Conservation (phyloP, 2,888 invertebrate genomes). For the Anthophora plumipes region DNA sequence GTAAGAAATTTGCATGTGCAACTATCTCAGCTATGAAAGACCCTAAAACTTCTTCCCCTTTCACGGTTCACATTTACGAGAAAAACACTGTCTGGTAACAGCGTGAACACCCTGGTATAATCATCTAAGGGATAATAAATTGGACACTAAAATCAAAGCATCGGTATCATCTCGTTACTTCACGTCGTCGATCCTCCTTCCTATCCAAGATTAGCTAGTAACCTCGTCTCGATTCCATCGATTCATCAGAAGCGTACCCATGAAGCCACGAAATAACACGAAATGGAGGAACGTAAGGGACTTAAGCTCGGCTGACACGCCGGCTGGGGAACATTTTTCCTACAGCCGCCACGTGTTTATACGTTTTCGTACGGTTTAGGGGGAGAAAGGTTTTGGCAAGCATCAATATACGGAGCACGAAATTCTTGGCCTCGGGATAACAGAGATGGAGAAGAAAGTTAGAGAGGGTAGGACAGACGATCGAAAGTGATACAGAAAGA, state of each 20-base stretch:
- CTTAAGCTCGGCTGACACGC: constrained; percentile 43
- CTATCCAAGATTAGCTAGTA: constrained; percentile 39
- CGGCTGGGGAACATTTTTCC: constrained; percentile 53
- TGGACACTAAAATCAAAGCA: background rate
- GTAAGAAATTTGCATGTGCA: no score
- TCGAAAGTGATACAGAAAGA: constrained; percentile 44
- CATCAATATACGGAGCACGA: constrained; percentile 84
- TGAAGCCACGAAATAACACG: constrained; percentile 38
- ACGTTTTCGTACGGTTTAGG: constrained; percentile 45
- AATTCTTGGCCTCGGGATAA: constrained; percentile 70
- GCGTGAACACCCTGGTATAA: no score
- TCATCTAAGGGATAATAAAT: background rate
- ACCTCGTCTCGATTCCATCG: constrained; percentile 58
- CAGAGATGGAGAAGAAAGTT: constrained; percentile 16
- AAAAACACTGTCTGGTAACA: no score
- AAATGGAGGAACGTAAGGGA: constrained; percentile 46
- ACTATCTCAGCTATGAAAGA: no score
- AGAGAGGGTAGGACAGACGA: constrained; percentile 35
- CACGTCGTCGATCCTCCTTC: background rate
- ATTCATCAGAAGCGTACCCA: constrained; percentile 52
- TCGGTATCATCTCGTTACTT: background rate
- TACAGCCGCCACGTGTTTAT: constrained; percentile 49
- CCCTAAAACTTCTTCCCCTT: no score
- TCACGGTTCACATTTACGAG: no score
- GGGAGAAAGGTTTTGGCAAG: constrained; percentile 69